phyloP scores from a whole-genome alignment of 2,797 vertebrate genomes.

The Sebastes itinus region DNA sequence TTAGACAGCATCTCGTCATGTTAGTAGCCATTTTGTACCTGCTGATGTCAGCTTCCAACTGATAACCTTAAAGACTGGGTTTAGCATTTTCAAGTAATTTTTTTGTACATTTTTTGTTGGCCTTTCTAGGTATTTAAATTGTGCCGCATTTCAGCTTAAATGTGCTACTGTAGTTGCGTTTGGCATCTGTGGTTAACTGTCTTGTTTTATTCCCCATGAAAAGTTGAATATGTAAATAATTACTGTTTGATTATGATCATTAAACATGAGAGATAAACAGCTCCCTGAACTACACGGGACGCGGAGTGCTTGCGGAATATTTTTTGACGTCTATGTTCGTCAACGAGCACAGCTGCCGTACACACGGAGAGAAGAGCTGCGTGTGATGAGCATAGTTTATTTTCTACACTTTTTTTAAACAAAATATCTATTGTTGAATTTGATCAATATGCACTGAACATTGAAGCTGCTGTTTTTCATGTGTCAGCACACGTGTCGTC shows the following conservation, averaged over 20 bases:
- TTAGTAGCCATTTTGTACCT: conserved; percentile 57
- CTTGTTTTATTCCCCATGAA: conserved; percentile 33
- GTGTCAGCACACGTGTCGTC: background rate
- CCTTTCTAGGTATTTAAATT: background rate
- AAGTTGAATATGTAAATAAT: conserved; percentile 27
- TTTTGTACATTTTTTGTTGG: background rate
- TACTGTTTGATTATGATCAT: conserved; percentile 31
- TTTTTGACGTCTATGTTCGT: conserved; percentile 19
- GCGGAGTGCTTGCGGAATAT: background rate
- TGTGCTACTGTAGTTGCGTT: background rate
- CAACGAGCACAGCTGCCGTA: conserved; percentile 23
- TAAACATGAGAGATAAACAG: conserved; percentile 35
- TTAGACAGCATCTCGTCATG: conserved; percentile 27
- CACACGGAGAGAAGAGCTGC: conserved; percentile 1
- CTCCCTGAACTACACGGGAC: conserved; percentile 15
- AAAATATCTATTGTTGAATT: background rate
- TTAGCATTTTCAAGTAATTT: background rate
- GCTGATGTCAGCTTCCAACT: conserved; percentile 44
- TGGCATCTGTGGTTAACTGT: conserved; percentile 1
- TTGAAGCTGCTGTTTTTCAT: background rate
- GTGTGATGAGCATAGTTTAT: conserved; percentile 3
- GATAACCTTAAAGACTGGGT: background rate
- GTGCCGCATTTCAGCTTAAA: background rate
- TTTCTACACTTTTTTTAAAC: conserved; percentile 26
- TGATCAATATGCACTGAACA: background rate